Evolutionary conservation across 2,888 invertebrate genomes (phyloP), one percentile per base, ranked within the genome.

Genomic region (Sinhomidia bicolor): DNA sequence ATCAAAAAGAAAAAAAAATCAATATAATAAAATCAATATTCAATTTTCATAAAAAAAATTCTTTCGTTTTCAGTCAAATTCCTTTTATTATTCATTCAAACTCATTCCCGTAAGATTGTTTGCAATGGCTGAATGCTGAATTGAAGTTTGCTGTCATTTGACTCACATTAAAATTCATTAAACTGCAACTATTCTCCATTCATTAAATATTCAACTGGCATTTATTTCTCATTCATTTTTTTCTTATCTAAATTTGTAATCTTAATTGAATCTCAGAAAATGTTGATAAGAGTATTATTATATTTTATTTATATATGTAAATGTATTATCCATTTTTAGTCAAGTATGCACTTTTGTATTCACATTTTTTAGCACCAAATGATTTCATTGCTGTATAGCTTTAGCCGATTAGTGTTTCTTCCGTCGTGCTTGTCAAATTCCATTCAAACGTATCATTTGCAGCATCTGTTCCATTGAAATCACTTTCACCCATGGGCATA

Each of bases 101-200:
- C 29, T 17, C 12, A 29, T 3, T 62, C 4, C 1, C 0, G 62
- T 5, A 9, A 62, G 32, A 17, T 68, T 32, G 32, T 7, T 14
- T 9, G 1, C 1, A 36, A 1, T 3, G 12, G 54, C 10, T 10
- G 26, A 26, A n/a, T n/a, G n/a, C n/a, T n/a, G n/a, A n/a, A n/a
- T n/a, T n/a, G n/a, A n/a, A n/a, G n/a, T n/a, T n/a, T n/a, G n/a
- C 17, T 60, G 4, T 36, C 23, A 36, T 65, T 32, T 65, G 65
- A 68, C 65, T 32, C 65, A 68, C 65, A 68, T 68, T 68, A 68
- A 68, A 68, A 32, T 32, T 68, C 36, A 36, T 68, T 36, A 62
- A 17, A 17, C 3, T n/a, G 7, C 36, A 36, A 7, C 3, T 7
- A 36, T 47, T 47, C 10, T 23, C n/a, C 62, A 29, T 29, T 62